Conservation (phyloP, 2,113 vertebrate species). For the Odocoileus virginianus region DNA sequence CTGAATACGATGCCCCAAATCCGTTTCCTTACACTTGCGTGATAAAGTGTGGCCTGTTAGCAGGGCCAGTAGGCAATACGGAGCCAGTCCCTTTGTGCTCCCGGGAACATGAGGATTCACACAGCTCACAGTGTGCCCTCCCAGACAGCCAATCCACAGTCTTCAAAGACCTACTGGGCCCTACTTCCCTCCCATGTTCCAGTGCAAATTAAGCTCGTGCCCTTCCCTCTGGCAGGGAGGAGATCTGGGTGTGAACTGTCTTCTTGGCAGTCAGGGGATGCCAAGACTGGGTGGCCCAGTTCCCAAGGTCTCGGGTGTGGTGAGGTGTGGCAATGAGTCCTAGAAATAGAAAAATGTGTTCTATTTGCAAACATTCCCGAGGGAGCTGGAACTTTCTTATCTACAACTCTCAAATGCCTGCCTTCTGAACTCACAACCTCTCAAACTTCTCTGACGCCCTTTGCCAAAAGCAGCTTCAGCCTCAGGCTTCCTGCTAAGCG, state of each 20-base stretch:
- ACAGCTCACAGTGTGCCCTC: fast-evolving
- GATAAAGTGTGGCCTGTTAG: neutral
- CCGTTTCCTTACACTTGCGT: fast-evolving
- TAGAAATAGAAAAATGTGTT: neutral
- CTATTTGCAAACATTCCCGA: neutral
- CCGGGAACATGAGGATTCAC: neutral
- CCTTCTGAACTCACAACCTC: neutral
- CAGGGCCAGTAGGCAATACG: neutral
- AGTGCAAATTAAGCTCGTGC: neutral
- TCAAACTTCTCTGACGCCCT: neutral
- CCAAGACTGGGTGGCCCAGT: neutral
- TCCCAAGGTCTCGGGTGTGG: neutral
- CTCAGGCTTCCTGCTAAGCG: neutral
- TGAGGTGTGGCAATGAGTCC: neutral
- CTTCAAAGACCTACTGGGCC: neutral
- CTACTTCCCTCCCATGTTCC: neutral
- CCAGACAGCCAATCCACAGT: neutral
- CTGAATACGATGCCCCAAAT: neutral
- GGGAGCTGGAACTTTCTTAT: neutral
- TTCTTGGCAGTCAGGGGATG: neutral
- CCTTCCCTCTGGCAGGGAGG: neutral
- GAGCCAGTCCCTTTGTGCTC: neutral
- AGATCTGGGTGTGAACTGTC: neutral
- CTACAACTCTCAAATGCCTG: neutral
- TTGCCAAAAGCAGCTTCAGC: neutral